Evolutionary conservation across 2,113 vertebrate species (phyloP), one percentile per base, ranked within the genome.

Genomic region (Motacilla alba): DNA sequence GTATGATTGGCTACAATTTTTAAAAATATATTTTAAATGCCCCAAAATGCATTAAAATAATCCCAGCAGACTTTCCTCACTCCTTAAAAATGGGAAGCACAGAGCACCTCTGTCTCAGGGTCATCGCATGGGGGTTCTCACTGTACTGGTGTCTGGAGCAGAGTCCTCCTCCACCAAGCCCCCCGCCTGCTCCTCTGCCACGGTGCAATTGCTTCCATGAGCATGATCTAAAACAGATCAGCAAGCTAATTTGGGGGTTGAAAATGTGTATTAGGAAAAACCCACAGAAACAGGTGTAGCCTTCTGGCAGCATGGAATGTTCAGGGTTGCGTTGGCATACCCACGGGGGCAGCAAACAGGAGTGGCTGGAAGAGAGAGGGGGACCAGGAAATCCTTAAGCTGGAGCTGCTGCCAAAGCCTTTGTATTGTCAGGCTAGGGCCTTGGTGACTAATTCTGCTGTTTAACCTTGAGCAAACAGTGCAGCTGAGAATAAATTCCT

Each of bases 381-480:
- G 33, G 17, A 95, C 47, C 89, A 89, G 95, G 96, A 96, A 96
- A 95, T 94, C 80, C 86, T 96, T 59, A 59, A 83, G 49, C 64
- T 50, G 13, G 35, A 83, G 52, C 64, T 87, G 89, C 43, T 94
- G 96, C 94, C 95, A 94, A 78, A 91, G 43, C 24, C 35, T 93
- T 95, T 93, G 86, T 95, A 37, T 83, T 95, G 66, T 50, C 53
- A 55, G 37, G 62, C 81, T 47, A 35, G 66, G 76, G 64, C 91
- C 89, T 87, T 74, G 69, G 86, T 96, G 91, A 95, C 93, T 86
- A 64, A 93, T 87, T 95, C 58, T 83, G 64, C 93, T 82, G 6
- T 82, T 89, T 95, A 91, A 91, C 87, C 87, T 93, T 87, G 41
- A 84, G 69, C 74, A 93, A 96, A 91, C 66, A 95, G 83, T 10